Evolutionary conservation across 2,797 vertebrate genomes (phyloP).

Genomic region (Pelochelys cantorii): DNA sequence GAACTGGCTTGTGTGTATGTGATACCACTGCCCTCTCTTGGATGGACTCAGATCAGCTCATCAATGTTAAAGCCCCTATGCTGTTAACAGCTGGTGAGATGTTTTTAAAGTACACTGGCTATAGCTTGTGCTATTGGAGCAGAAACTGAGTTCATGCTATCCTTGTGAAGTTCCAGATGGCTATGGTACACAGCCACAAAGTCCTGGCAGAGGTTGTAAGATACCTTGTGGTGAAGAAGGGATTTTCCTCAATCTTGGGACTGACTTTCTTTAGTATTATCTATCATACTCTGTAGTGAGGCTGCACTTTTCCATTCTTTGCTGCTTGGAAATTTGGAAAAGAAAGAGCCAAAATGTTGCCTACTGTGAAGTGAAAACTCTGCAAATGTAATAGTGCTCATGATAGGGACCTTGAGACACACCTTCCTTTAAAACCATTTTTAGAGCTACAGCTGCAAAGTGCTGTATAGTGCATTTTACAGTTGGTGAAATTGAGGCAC

Average conservation of each 20-base stretch:
- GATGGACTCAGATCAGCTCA: conserved; percentile 20
- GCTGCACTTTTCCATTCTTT: not conserved
- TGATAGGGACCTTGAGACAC: not conserved
- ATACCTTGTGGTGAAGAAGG: not conserved
- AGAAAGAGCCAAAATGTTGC: not conserved
- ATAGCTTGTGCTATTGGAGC: not conserved
- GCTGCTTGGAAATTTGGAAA: not conserved
- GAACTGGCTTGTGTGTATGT: not conserved
- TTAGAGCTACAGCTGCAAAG: not conserved
- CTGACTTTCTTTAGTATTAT: not conserved
- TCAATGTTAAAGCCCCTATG: not conserved
- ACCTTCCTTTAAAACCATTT: not conserved
- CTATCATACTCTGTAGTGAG: not conserved
- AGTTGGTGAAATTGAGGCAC: accelerated
- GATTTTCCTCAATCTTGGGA: not conserved
- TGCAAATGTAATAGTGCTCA: not conserved
- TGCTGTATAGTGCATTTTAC: not conserved
- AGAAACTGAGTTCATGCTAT: not conserved
- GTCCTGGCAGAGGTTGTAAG: not conserved
- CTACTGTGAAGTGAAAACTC: not conserved
- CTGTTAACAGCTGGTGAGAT: not conserved
- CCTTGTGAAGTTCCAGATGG: not conserved
- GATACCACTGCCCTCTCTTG: conserved; percentile 58
- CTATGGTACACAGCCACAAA: not conserved
- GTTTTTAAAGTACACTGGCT: accelerated